phyloP scores from a whole-genome alignment of 2,113 vertebrate genomes.

The Ceratotherium simum region DNA sequence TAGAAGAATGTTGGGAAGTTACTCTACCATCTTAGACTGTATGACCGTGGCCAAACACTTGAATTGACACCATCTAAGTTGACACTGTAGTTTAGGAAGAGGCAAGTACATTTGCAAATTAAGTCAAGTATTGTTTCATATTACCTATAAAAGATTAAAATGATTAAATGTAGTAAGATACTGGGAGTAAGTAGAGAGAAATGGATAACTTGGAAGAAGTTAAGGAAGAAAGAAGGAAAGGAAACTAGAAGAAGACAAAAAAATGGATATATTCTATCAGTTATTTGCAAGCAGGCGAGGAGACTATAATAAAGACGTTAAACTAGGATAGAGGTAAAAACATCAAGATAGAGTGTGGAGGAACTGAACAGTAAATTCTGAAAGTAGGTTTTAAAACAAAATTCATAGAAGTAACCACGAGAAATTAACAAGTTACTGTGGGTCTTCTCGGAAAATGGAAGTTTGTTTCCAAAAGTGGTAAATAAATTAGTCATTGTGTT shows the following conservation, averaged over 20 bases:
- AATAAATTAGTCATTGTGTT: conserved; percentile 11
- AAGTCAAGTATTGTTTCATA: neutral
- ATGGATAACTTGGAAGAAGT: neutral
- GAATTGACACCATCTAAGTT: neutral
- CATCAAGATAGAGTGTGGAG: neutral
- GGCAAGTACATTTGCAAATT: neutral
- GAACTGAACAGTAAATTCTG: neutral
- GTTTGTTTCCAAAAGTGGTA: neutral
- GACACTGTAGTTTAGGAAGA: neutral
- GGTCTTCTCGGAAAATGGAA: neutral
- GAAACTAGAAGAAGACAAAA: neutral
- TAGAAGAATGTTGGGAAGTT: neutral
- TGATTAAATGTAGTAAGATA: neutral
- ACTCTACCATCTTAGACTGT: neutral
- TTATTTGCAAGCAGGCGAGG: neutral
- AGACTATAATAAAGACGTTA: neutral
- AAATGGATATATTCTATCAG: neutral
- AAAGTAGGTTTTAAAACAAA: conserved; percentile 6
- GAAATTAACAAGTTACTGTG: neutral
- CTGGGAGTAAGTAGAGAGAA: neutral
- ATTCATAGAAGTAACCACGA: neutral
- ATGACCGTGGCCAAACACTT: neutral
- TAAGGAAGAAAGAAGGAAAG: neutral
- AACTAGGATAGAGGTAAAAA: neutral
- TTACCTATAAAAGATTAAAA: neutral